Evolutionary conservation across 2,797 vertebrate species (phyloP).

Genomic region (Pseudochirops corinnae): DNA sequence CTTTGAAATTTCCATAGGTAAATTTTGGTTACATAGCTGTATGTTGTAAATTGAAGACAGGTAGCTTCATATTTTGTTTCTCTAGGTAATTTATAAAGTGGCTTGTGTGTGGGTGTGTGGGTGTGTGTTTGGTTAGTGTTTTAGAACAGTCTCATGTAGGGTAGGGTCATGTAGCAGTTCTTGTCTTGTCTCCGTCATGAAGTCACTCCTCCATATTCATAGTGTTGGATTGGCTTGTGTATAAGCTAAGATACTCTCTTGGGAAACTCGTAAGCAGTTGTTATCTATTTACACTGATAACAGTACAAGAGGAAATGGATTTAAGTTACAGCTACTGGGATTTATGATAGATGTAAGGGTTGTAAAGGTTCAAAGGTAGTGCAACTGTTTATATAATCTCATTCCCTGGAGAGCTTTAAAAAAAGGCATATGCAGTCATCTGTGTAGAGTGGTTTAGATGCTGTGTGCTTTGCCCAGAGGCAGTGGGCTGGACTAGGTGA

Average conservation of each 20-base stretch:
- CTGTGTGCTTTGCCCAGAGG: constrained; percentile 19
- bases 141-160: neutral
- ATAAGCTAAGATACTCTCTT: constrained; percentile 49
- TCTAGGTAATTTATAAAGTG: neutral
- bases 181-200: neutral
- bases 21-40: neutral
- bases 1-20: constrained; percentile 8
- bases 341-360: constrained; percentile 54
- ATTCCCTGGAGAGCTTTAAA: constrained; percentile 51
- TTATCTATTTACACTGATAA: constrained; percentile 57
- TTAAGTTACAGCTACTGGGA: constrained; percentile 53
- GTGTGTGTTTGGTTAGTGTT: neutral
- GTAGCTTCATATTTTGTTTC: constrained; percentile 27
- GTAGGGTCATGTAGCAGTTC: neutral
- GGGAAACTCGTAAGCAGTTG: constrained; percentile 64
- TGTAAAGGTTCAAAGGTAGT: constrained; percentile 63
- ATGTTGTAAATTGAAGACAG: neutral
- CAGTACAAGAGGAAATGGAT: constrained; percentile 59
- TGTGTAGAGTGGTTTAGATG: constrained; percentile 1
- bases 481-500: constrained; percentile 43
- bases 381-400: constrained; percentile 56
- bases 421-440: constrained; percentile 30
- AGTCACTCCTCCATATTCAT: constrained; percentile 32
- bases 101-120: no score
- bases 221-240: constrained; percentile 66